phyloP scores from a whole-genome alignment of 2,888 invertebrate genomes.

The Volucella zonaria region DNA sequence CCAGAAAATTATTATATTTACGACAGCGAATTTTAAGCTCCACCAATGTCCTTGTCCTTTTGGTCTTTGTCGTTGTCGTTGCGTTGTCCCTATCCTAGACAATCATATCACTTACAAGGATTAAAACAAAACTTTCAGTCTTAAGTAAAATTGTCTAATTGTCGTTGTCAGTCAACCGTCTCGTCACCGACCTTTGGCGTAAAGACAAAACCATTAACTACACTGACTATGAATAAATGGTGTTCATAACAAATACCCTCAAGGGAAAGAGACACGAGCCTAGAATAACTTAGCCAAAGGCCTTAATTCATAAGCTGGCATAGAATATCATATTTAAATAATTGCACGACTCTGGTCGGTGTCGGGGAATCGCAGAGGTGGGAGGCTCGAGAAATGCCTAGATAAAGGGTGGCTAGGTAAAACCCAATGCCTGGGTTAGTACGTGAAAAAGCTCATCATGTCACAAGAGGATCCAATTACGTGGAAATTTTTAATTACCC shows the following conservation, averaged over 20 bases:
- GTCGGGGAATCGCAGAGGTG: too few species aligned
- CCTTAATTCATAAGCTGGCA: constrained; percentile 54
- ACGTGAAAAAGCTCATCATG: constrained; percentile 42
- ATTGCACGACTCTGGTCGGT: constrained; percentile 15
- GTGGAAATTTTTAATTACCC: constrained; percentile 57
- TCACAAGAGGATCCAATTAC: constrained; percentile 61
- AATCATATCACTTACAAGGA: constrained; percentile 63
- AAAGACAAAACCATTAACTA: constrained; percentile 9
- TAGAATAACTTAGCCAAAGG: constrained; percentile 30
- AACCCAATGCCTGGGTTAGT: constrained; percentile 2
- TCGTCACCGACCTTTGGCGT: not conserved
- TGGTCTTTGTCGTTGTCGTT: not conserved
- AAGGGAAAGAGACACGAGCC: constrained; percentile 18
- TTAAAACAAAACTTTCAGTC: constrained; percentile 39
- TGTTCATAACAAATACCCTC: constrained; percentile 29
- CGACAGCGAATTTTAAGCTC: constrained; percentile 23
- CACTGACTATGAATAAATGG: constrained; percentile 19
- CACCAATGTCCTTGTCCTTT: not conserved
- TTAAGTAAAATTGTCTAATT: not conserved
- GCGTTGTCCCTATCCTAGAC: constrained; percentile 45
- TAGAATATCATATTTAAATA: constrained; percentile 64
- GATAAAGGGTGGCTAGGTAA: constrained; percentile 9
- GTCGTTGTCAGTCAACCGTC: not conserved
- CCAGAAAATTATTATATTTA: constrained; percentile 8
- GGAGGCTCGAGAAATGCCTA: too few species aligned